Evolutionary conservation across 2,888 invertebrate species (phyloP), one percentile per base, ranked within the genome.

Genomic region (Lysandra bellargus): DNA sequence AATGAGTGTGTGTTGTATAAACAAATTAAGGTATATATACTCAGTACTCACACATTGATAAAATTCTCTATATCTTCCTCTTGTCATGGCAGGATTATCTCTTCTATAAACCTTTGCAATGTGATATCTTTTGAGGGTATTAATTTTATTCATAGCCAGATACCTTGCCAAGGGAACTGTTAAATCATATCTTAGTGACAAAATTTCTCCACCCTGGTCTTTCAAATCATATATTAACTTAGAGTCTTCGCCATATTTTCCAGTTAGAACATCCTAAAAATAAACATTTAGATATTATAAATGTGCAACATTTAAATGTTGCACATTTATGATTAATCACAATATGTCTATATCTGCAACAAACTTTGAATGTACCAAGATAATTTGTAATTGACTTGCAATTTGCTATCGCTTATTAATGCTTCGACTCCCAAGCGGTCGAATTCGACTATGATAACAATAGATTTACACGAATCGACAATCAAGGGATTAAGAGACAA

Each of bases 221-320:
- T 98, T 98, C 74, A 99, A 95, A 91, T 99, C 99, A 90, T 99
- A 99, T 81, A 99, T 99, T 12, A 99, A 95, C 89, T 99, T 99
- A 0, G 99, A 98, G 90, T 99, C 99, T 93, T 99, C 99, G 0
- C 99, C 99, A 95, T 99, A 99, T 94, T 99, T 99, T 76, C 99
- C 99, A 33, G 99, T 99, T 78, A 99, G 94, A 4, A 99, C 98
- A 91, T 99, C 99, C 98, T 99, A 89, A 12, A 87, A 79, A 74
- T 79, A 78, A 77, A 69, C 72, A 7, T 64, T 78, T 78, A 76
- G 76, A 76, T 79, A 80, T 69, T 33, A 78, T 9, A 75, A 49
- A 75, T n/a, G 23, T 61, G 30, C 30, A 23, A 6, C 2, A 30
- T 30, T 30, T 12, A 12, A 12, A 23, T 23, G 23, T 23, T 23